phyloP scores from a whole-genome alignment of 2,113 vertebrate genomes.

The Monopterus albus region DNA sequence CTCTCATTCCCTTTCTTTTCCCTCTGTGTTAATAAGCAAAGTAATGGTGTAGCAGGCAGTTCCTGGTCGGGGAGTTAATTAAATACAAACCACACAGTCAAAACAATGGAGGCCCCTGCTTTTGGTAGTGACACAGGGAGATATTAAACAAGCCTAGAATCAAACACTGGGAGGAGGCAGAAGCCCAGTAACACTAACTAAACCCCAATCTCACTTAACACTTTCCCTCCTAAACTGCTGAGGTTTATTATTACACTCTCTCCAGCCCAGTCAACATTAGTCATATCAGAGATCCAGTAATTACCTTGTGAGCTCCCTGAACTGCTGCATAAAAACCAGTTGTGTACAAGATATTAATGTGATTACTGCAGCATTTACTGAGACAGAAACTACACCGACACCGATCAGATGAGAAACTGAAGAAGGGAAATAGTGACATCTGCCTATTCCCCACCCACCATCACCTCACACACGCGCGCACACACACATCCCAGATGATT shows the following conservation, averaged over 20 bases:
- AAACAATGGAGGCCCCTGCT: conserved; percentile 76
- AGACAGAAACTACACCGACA: conserved; percentile 27
- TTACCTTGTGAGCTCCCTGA: conserved; percentile 46
- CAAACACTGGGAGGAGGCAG: conserved; percentile 58
- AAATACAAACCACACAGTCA: conserved; percentile 82
- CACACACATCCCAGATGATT: conserved; percentile 53
- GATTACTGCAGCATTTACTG: conserved; percentile 44
- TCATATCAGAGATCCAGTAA: conserved; percentile 47
- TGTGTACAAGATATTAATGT: conserved; percentile 37
- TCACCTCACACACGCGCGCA: neutral
- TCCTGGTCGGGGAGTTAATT: conserved; percentile 82
- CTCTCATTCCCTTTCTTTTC: conserved; percentile 37
- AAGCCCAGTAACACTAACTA: conserved; percentile 46
- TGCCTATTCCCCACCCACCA: conserved; percentile 40
- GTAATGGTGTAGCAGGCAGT: conserved; percentile 68
- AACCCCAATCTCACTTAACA: conserved; percentile 18
- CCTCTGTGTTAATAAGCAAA: conserved; percentile 74
- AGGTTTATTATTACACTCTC: conserved; percentile 44
- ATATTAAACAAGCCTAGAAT: conserved; percentile 81
- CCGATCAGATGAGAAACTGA: conserved; percentile 51
- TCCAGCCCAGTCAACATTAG: conserved; percentile 53
- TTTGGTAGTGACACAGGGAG: conserved; percentile 64
- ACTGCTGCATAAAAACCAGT: conserved; percentile 40
- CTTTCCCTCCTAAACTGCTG: conserved; percentile 58
- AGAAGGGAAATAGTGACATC: conserved; percentile 44